Percentiles rank a stretch among this genome's conserved stretches.
These are phyloP conservation scores for Albula goreensis DNA, from an alignment of 2,113 vertebrate species.

Conservation along the genomic window DNA sequence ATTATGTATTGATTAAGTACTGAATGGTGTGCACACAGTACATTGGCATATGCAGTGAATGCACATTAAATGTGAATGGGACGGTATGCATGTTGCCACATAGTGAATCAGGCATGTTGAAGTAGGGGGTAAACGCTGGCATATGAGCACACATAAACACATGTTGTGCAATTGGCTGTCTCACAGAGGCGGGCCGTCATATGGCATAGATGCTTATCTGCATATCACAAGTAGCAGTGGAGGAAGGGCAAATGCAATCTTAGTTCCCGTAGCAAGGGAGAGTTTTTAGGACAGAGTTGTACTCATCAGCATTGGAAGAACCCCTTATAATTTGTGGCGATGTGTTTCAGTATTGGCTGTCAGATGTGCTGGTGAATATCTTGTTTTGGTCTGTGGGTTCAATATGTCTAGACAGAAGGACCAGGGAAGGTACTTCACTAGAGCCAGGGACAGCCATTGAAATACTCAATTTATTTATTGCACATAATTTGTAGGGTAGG, in stretches of 20 bases:
- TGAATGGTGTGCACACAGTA: too few species aligned
- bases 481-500: too few species aligned
- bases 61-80: not conserved
- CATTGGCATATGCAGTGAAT: not conserved
- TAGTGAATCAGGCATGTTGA: not conserved
- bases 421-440: not conserved
- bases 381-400: not conserved
- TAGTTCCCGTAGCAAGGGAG: not conserved
- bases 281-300: not conserved
- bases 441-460: too few species aligned
- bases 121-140: too few species aligned
- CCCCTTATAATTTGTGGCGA: not conserved
- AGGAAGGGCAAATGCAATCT: not conserved
- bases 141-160: too few species aligned
- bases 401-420: not conserved
- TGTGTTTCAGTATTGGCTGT: not conserved
- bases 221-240: not conserved
- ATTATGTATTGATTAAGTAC: too few species aligned
- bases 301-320: not conserved
- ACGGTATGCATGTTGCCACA: not conserved
- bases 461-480: too few species aligned
- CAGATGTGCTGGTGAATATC: not conserved
- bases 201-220: conserved; percentile 4
- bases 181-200: not conserved
- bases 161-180: too few species aligned